phyloP scores from a whole-genome alignment of 2,113 vertebrate species.

The Mugil cephalus region DNA sequence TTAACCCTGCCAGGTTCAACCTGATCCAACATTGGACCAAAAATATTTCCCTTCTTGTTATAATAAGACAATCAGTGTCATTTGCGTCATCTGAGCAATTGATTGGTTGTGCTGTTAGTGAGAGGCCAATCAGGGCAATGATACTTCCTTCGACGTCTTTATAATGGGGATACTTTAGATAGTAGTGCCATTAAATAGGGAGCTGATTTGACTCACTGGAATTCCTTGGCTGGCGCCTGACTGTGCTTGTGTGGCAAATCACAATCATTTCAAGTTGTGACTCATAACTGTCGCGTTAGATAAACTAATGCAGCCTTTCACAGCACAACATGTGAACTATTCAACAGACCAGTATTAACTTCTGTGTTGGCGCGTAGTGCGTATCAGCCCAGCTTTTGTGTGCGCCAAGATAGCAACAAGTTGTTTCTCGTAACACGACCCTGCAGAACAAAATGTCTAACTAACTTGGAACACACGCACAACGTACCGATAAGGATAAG shows the following conservation, averaged over 20 bases:
- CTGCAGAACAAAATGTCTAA: slow-evolving; percentile 66
- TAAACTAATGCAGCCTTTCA: neutral
- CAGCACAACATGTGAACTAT: neutral
- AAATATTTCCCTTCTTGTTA: too few species aligned
- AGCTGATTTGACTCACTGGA: neutral
- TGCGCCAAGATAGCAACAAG: slow-evolving; percentile 20
- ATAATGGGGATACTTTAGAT: too few species aligned
- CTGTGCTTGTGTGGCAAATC: neutral
- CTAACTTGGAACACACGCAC: slow-evolving; percentile 42
- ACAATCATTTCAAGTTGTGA: neutral
- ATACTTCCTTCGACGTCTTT: too few species aligned
- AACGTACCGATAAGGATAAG: slow-evolving; percentile 57
- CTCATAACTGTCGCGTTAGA: neutral
- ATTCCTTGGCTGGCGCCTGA: neutral
- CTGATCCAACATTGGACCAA: too few species aligned
- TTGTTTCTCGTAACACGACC: slow-evolving; percentile 35
- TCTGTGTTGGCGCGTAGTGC: neutral
- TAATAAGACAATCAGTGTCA: too few species aligned
- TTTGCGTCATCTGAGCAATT: too few species aligned
- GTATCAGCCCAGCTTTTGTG: slow-evolving; percentile 23
- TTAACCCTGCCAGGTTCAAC: too few species aligned
- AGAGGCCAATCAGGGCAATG: too few species aligned
- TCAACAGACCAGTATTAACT: slow-evolving; percentile 2
- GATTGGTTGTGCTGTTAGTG: too few species aligned
- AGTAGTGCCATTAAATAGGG: neutral